Percentiles rank a stretch among this genome's conserved stretches.
Conservation (phyloP, 2,113 vertebrate species). For the Dicrurus megarhynchus region DNA sequence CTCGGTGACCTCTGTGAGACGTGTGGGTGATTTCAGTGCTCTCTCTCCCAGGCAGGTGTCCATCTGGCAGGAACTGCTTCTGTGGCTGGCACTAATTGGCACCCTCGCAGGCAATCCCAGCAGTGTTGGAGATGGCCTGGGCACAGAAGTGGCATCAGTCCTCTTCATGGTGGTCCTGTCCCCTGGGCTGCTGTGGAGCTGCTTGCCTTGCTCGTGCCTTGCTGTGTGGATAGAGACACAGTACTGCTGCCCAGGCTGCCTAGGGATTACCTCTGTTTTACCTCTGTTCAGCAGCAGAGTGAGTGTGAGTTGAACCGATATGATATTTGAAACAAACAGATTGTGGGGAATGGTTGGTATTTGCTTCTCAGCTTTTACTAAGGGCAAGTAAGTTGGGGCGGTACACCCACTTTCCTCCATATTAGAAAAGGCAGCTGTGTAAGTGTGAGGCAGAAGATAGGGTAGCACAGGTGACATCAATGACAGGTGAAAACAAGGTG, state of each 20-base stretch:
- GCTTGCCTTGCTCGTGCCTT: neutral
- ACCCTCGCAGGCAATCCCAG: neutral
- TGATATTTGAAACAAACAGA: neutral
- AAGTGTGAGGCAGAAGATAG: fast-evolving
- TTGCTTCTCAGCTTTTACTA: neutral
- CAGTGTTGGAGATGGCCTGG: neutral
- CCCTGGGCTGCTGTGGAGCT: neutral
- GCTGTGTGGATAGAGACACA: neutral
- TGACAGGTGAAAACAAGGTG: neutral
- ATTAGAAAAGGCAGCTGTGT: neutral
- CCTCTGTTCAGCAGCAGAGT: neutral
- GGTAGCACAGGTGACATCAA: neutral
- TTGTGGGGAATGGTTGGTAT: neutral
- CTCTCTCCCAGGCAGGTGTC: conserved; percentile 23
- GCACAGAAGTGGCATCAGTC: neutral
- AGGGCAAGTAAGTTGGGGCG: neutral
- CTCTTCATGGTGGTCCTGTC: neutral
- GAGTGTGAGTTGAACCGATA: neutral
- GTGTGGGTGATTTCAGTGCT: neutral
- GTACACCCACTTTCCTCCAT: neutral
- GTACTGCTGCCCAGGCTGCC: neutral
- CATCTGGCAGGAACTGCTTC: neutral
- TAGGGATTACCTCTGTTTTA: neutral
- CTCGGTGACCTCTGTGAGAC: conserved; percentile 41
- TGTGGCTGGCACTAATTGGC: conserved; percentile 25